Percentiles rank a stretch among this genome's conserved stretches.
These are phyloP conservation scores for Caenorhabditis plicata DNA, from an alignment of 2,888 invertebrate species.

Conservation along the genomic window DNA sequence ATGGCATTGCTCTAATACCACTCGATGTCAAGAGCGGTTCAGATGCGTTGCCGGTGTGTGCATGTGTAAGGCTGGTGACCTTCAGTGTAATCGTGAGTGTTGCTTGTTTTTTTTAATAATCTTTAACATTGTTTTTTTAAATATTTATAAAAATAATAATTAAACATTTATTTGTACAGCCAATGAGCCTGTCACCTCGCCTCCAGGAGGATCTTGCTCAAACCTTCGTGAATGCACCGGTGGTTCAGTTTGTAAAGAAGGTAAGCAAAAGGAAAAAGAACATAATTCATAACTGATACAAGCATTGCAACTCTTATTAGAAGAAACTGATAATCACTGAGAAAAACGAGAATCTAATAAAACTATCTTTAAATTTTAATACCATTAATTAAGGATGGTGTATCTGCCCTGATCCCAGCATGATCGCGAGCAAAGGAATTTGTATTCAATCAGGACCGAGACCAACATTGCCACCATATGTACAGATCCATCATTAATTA, in stretches of 20 bases:
- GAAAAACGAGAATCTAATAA: not conserved
- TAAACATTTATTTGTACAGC: constrained; percentile 31
- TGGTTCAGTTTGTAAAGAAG: constrained; percentile 48
- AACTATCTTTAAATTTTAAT: too few species aligned
- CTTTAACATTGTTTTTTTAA: not conserved
- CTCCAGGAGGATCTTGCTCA: constrained; percentile 63
- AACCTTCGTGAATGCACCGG: constrained; percentile 59
- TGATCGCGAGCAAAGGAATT: constrained; percentile 57
- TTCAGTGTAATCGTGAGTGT: constrained; percentile 42
- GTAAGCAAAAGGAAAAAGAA: too few species aligned
- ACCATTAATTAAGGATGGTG: constrained; percentile 54
- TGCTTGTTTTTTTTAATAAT: constrained; percentile 1
- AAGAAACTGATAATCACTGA: not conserved
- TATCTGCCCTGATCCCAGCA: constrained; percentile 60
- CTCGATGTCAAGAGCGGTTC: constrained; percentile 38
- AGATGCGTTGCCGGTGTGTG: constrained; percentile 49
- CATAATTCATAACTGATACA: too few species aligned
- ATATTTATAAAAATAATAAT: not conserved
- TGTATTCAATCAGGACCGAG: constrained; percentile 52
- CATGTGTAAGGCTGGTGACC: constrained; percentile 42
- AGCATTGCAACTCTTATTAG: too few species aligned
- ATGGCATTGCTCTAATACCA: constrained; percentile 32
- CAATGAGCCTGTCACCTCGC: constrained; percentile 53
- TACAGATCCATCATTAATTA: constrained; percentile 3
- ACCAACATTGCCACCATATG: constrained; percentile 44